Base-by-base conservation (phyloP, 2,888 invertebrate species). In the Apantesis nais region DNA sequence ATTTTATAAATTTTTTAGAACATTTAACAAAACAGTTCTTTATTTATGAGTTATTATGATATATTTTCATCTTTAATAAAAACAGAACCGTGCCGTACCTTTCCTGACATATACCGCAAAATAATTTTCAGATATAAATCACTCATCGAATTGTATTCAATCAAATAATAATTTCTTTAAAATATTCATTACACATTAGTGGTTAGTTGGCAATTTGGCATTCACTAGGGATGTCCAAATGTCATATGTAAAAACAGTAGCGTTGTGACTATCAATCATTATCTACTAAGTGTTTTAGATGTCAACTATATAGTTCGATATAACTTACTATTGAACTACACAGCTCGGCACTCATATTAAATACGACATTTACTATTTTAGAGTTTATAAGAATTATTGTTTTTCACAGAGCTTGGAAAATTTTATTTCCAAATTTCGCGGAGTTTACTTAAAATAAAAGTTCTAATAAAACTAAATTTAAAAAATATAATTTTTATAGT, bases 1-100 rank as follows among this genome's bases (percentile, higher is more conserved):
- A 98, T 98, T 86, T 84, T 76, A 55, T 62, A 72, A 70, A 76
- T 77, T 81, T 83, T 74, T 68, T 37, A 19, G n/a, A 48, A 68
- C 37, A 77, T 69, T 44, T 78, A 74, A 78, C 52, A 72, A 70
- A 79, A 79, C 75, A 19, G 65, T 71, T 76, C n/a, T 72, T 74
- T 80, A 74, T 79, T 39, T 78, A 78, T 86, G 85, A 86, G 80
- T 85, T 85, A 83, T 76, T 68, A 71, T n/a, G 48, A 68, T 70
- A 69, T 72, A 58, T 70, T 78, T 74, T 79, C 75, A 79, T 70
- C 62, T 72, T 76, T 77, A 70, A 72, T 78, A 62, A 70, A 62
- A 74, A 39, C 69, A 62, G 44, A 65, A 37, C 73, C 73, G 71
- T 76, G 71, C 67, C 66, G n/a, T 63, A 48, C 63, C 48, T 62